Percentiles rank a stretch among this genome's conserved stretches.
These are phyloP conservation scores for Lochmaea capreae DNA, from an alignment of 2,888 invertebrate species.

Conservation along the genomic window DNA sequence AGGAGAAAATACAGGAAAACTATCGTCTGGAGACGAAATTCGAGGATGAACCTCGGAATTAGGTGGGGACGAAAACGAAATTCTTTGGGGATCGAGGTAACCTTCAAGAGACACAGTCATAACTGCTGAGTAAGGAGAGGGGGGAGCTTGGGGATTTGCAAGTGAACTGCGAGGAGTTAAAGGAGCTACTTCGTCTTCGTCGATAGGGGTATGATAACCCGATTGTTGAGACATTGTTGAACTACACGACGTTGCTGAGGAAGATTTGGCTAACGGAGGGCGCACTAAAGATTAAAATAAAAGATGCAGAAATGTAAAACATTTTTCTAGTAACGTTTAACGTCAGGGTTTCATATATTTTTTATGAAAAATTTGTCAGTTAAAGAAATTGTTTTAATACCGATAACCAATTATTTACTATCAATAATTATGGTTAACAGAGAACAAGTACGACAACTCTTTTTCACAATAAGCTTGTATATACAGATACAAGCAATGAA, in stretches of 20 bases:
- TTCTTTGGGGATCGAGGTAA: slow-evolving; percentile 85
- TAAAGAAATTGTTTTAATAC: too few relatives aligned
- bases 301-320: too few relatives aligned
- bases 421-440: neutral
- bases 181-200: slow-evolving; percentile 69
- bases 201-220: slow-evolving; percentile 84
- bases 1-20: slow-evolving; percentile 87
- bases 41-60: slow-evolving; percentile 78
- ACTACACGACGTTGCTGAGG: slow-evolving; percentile 72
- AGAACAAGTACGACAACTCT: too few relatives aligned
- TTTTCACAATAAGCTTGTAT: too few relatives aligned
- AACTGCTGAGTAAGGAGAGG: slow-evolving; percentile 86
- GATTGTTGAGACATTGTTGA: slow-evolving; percentile 73
- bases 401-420: too few relatives aligned
- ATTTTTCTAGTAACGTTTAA: too few relatives aligned
- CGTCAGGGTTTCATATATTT: too few relatives aligned
- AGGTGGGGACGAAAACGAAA: slow-evolving; percentile 84
- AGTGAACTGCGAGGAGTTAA: slow-evolving; percentile 69
- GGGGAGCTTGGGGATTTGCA: slow-evolving; percentile 68
- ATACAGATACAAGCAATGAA: too few relatives aligned
- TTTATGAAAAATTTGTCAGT: too few relatives aligned
- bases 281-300: slow-evolving; percentile 43
- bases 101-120: slow-evolving; percentile 88
- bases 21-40: slow-evolving; percentile 80
- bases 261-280: slow-evolving; percentile 70